A percentile compares a stretch with the other conserved stretches of the same genome.
Evolutionary conservation across 2,888 invertebrate species (phyloP).

Genomic region (Chrysolina americana): DNA sequence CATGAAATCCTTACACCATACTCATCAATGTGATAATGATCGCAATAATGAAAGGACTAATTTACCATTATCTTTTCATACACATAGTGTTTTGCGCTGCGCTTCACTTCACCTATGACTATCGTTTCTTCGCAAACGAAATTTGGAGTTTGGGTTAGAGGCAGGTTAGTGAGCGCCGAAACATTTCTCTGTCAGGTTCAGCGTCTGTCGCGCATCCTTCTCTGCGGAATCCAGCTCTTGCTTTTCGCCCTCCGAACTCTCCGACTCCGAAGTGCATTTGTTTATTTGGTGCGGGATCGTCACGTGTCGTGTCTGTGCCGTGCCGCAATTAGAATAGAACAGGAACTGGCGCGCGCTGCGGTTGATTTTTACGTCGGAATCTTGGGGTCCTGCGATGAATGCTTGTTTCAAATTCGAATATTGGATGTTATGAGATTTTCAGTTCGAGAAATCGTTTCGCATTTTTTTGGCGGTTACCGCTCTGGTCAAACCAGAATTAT

Average conservation of each 20-base stretch:
- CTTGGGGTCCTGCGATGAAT: not conserved
- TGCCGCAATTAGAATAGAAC: constrained; percentile 35
- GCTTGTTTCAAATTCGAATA: constrained; percentile 12
- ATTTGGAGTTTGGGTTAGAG: not conserved
- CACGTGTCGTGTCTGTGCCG: constrained; percentile 36
- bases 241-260: not conserved
- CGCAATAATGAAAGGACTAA: not conserved
- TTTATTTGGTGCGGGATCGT: constrained; percentile 37
- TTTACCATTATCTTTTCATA: not conserved
- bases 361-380: not conserved
- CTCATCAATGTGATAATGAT: no score
- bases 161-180: not conserved
- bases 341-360: constrained; percentile 30
- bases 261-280: constrained; percentile 38
- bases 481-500: not conserved
- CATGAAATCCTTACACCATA: no score
- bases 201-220: constrained; percentile 35
- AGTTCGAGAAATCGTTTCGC: not conserved
- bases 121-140: not conserved
- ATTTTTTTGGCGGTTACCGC: not conserved
- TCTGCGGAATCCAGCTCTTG: not conserved
- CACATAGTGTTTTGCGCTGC: not conserved
- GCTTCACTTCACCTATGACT: not conserved
- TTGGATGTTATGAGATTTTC: constrained; percentile 15
- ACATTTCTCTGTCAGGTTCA: constrained; percentile 10